Conservation (phyloP, 2,888 invertebrate genomes). For the Chaitophorus viminalis region DNA sequence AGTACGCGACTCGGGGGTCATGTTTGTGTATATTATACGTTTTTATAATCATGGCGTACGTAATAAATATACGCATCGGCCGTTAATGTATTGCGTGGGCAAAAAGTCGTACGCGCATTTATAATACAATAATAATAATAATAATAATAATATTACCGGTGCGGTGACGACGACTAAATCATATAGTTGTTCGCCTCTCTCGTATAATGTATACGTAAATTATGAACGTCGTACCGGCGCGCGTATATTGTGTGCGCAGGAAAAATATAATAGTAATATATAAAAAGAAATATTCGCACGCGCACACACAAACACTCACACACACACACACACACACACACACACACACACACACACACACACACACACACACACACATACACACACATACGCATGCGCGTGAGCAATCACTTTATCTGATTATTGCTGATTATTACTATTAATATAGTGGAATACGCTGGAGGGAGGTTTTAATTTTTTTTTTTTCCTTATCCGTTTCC, state of each 20-base stretch:
- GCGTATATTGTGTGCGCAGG: not conserved
- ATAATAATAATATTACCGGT: not conserved
- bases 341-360: too few species aligned
- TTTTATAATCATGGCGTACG: not conserved
- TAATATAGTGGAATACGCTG: not conserved
- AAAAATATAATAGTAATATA: not conserved
- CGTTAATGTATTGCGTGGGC: constrained; percentile 6
- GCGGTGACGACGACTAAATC: not conserved
- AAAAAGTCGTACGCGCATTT: not conserved
- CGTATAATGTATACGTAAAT: not conserved
- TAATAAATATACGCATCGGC: not conserved
- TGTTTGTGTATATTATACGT: not conserved
- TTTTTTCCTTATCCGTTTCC: not conserved
- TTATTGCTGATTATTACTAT: not conserved
- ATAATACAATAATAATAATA: too few species aligned
- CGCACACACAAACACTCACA: too few species aligned
- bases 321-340: too few species aligned
- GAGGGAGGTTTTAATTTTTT: not conserved
- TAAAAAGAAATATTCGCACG: not conserved
- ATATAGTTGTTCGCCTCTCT: not conserved
- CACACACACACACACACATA: too few species aligned
- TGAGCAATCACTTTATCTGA: too few species aligned
- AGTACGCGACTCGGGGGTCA: not conserved
- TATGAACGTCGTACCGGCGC: not conserved
- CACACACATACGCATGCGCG: too few species aligned